A percentile compares a stretch with the other conserved stretches of the same genome.
phyloP scores from a whole-genome alignment of 2,888 invertebrate genomes.

The Pyrgus malvae region DNA sequence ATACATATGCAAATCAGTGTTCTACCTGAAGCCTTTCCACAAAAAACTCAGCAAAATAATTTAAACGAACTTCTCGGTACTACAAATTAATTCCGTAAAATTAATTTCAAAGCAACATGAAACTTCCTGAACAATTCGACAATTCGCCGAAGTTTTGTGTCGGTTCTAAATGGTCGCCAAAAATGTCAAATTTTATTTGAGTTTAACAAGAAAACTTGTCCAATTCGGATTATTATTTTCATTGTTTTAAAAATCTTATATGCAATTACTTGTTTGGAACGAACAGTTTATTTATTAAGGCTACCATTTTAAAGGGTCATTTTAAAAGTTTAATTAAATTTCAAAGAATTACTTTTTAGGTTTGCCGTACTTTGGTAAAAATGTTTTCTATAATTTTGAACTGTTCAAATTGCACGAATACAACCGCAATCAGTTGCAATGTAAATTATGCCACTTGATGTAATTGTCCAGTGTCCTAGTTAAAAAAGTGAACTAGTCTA shows the following conservation, averaged over 20 bases:
- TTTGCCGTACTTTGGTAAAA: too few species aligned
- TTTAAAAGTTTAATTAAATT: too few species aligned
- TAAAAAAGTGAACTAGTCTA: too few species aligned
- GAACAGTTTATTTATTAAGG: too few species aligned
- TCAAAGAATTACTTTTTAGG: too few species aligned
- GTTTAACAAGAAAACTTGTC: slow-evolving; percentile 7
- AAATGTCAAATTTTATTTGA: slow-evolving; percentile 10
- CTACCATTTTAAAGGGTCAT: too few species aligned
- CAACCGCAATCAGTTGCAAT: too few species aligned
- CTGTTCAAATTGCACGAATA: too few species aligned
- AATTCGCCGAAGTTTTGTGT: slow-evolving; percentile 8
- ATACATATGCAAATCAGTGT: not conserved
- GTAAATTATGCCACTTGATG: too few species aligned
- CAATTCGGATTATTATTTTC: not conserved
- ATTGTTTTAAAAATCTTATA: not conserved
- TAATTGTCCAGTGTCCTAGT: too few species aligned
- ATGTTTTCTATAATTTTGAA: too few species aligned
- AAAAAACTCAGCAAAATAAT: not conserved
- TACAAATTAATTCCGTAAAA: slow-evolving; percentile 3
- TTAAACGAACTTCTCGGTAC: not conserved
- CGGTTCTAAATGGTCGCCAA: slow-evolving; percentile 4
- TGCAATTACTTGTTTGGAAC: too few species aligned
- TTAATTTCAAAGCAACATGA: slow-evolving; percentile 15
- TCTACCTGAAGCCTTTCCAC: not conserved
- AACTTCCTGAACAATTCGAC: slow-evolving; percentile 12